Evolutionary conservation across 2,797 vertebrate genomes (phyloP), one percentile per base, ranked within the genome.

Genomic region (Gadopsis marmoratus): DNA sequence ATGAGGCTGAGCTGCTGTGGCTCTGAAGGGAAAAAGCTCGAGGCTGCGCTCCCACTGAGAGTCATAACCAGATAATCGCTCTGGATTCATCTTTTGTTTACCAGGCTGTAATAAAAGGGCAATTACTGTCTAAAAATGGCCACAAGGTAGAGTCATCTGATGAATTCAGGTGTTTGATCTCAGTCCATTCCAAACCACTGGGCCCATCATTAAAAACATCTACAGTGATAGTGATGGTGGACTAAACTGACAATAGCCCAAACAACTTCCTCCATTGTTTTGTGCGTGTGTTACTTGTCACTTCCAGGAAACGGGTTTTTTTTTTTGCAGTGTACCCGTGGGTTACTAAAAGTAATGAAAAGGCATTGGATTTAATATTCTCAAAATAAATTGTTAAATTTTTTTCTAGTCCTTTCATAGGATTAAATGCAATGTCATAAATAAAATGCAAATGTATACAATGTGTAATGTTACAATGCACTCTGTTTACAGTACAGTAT

Each of bases 81-180:
- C 84, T 41, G 79, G 86, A 91, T 92, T 95, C 87, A 91, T 90
- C 80, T 84, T 88, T 90, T 93, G 91, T 94, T 94, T 94, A 90
- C 79, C 85, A 82, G 90, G 79, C 90, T 86, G 88, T 87, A 90
- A 91, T 85, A 93, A 94, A 94, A 89, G 81, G 88, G 86, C 91
- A 92, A 92, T 94, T 93, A 92, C 82, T 84, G 61, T 86, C 93
- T 93, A 94, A 93, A 94, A 92, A 94, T 94, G 95, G 81, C 83
- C 78, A 69, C 56, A 4, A 90, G 89, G 81, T 79, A 86, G 63
- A 84, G 81, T 93, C 89, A 84, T 89, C 79, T 83, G 81, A 93
- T 77, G 77, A 89, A 88, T 90, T 89, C 89, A 91, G 93, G 89
- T 92, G 85, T 92, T 86, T 84, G 83, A 88, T 90, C 79, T 58